Percentiles rank a stretch among this genome's conserved stretches.
These are phyloP conservation scores for Lycaon pictus DNA, from an alignment of 2,113 vertebrate species.

Conservation along the genomic window DNA sequence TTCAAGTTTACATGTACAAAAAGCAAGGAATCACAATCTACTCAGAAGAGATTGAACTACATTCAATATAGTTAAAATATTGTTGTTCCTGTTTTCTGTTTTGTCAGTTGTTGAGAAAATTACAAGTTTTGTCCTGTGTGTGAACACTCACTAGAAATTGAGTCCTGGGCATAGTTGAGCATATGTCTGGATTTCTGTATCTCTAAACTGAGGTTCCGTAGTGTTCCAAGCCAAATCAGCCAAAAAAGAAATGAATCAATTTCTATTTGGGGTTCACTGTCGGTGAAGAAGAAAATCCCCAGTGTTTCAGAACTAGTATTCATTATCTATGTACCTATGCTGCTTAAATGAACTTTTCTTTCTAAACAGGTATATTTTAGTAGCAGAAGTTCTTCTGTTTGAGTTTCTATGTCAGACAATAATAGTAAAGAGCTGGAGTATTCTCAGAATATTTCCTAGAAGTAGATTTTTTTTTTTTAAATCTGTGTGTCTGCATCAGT, in stretches of 20 bases:
- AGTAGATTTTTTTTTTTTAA: conserved; percentile 83
- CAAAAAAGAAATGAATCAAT: conserved; percentile 93
- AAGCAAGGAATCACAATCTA: conserved; percentile 62
- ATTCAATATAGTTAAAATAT: conserved; percentile 71
- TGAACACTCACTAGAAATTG: conserved; percentile 87
- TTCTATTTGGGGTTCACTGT: conserved; percentile 95
- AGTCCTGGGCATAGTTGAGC: conserved; percentile 91
- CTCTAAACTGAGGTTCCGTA: conserved; percentile 95
- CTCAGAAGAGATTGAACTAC: conserved; percentile 72
- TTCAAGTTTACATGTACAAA: conserved; percentile 60
- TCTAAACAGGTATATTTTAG: conserved; percentile 76
- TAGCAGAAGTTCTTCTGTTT: conserved; percentile 89
- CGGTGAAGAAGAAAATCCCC: conserved; percentile 93
- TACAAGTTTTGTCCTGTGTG: conserved; percentile 27
- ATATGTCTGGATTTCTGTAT: conserved; percentile 94
- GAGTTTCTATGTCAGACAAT: conserved; percentile 93
- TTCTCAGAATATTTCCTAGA: conserved; percentile 91
- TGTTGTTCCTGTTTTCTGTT: conserved; percentile 30
- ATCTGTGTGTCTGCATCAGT: conserved; percentile 40
- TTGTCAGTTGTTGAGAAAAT: conserved; percentile 52
- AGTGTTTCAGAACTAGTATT: conserved; percentile 91
- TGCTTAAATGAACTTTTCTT: conserved; percentile 89
- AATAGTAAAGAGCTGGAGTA: conserved; percentile 94
- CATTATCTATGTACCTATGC: conserved; percentile 93
- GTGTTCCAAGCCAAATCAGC: conserved; percentile 94